A percentile compares a stretch with the other conserved stretches of the same genome.
phyloP scores from a whole-genome alignment of 2,888 invertebrate species.

The Axea sp. region DNA sequence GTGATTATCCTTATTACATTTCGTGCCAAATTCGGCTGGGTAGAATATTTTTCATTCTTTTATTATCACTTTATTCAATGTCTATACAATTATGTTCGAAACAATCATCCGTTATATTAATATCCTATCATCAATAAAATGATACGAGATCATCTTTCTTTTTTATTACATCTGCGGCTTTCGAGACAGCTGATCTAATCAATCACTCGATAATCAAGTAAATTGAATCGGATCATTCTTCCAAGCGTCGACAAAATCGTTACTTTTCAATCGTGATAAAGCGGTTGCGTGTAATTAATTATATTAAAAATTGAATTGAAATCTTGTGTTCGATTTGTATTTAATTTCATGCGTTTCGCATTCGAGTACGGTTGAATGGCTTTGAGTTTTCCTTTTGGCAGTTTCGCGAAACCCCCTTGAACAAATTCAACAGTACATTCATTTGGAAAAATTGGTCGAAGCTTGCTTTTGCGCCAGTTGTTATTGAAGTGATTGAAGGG shows the following conservation, averaged over 20 bases:
- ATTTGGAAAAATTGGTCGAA: too few species aligned
- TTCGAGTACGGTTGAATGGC: too few species aligned
- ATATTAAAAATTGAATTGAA: too few species aligned
- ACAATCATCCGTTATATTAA: conserved; percentile 58
- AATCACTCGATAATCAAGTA: conserved; percentile 45
- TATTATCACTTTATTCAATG: conserved; percentile 56
- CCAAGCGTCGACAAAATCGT: conserved; percentile 3
- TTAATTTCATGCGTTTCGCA: too few species aligned
- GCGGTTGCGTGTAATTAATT: too few species aligned
- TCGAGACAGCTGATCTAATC: conserved; percentile 31
- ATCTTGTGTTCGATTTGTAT: too few species aligned
- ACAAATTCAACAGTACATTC: too few species aligned
- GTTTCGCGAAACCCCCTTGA: too few species aligned
- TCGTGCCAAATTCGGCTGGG: conserved; percentile 49
- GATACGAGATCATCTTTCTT: conserved; percentile 48
- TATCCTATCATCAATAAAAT: conserved; percentile 57
- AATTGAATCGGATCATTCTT: conserved; percentile 28
- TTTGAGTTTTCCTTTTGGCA: too few species aligned
- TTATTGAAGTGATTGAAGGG: conserved; percentile 17
- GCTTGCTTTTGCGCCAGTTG: conserved; percentile 4
- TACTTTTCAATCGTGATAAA: too few species aligned
- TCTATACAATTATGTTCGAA: conserved; percentile 54
- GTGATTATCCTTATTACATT: conserved; percentile 61
- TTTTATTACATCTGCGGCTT: conserved; percentile 37
- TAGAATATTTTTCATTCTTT: conserved; percentile 55